Conservation (phyloP, 2,113 vertebrate species). For the Corythaeola cristata region DNA sequence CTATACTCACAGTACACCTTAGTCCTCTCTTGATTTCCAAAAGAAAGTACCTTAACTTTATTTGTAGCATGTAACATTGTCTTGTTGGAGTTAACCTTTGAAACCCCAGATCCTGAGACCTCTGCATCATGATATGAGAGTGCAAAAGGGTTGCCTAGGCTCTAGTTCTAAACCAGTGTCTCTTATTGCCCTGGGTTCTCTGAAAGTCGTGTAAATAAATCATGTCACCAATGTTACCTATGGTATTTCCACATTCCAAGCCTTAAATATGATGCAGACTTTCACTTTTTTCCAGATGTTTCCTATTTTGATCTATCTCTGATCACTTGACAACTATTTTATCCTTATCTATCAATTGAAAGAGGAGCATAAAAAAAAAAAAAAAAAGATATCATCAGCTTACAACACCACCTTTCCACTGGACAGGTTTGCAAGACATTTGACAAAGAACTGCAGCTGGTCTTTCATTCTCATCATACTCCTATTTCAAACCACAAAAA, state of each 20-base stretch:
- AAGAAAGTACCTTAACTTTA: not conserved
- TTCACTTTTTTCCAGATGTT: not conserved
- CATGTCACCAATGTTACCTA: not conserved
- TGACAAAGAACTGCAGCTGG: not conserved
- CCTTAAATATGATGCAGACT: not conserved
- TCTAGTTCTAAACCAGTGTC: not conserved
- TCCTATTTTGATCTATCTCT: not conserved
- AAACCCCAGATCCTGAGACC: not conserved
- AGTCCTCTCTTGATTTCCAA: not conserved
- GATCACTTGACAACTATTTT: not conserved
- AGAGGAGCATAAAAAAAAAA: not conserved
- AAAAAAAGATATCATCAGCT: accelerated
- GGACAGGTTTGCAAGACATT: not conserved
- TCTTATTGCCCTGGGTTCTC: not conserved
- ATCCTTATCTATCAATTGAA: not conserved
- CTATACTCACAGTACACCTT: not conserved
- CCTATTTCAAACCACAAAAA: not conserved
- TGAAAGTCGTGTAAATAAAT: not conserved
- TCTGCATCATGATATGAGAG: not conserved
- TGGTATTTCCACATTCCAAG: not conserved
- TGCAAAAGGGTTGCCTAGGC: not conserved
- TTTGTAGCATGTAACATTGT: not conserved
- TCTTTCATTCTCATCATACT: not conserved
- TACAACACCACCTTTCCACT: not conserved
- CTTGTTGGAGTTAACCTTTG: not conserved